Evolutionary conservation across 2,888 invertebrate genomes (phyloP), one percentile per base, ranked within the genome.

Genomic region (Temnothorax rugatulus): DNA sequence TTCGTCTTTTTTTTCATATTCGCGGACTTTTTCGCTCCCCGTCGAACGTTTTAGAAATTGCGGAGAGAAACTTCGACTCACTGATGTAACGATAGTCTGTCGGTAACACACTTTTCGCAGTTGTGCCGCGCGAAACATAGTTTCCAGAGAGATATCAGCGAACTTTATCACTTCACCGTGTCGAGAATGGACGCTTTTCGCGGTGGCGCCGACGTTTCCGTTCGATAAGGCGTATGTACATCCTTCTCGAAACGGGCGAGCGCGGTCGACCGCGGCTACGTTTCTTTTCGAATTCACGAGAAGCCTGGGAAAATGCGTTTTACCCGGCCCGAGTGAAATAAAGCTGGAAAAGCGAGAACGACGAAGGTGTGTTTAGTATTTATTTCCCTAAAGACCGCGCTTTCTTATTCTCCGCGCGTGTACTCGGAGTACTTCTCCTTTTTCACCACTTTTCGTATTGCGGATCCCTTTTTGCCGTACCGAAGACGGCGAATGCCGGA

Each of bases 311-410:
- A 54, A 82, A 52, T 50, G 57, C 34, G 47, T 68, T 77, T 69
- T 57, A 66, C 50, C 29, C 54, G 71, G 57, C 29, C 71, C 4
- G 84, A 73, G 63, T 83, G 85, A 77, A 86, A 77, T 71, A 66
- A 68, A 57, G 44, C 81, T 41, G 57, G n/a, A 44, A 52, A 54
- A 74, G 59, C 50, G 52, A 74, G 54, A 74, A 88, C 66, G 68
- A 82, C 74, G 71, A 66, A 82, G 83, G 63, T 68, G 71, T 52
- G 88, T 89, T 89, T 83, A 89, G 88, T 89, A 89, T 89, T 89
- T 89, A 89, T 90, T 89, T 89, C 88, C 90, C 90, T 21, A 85
- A 88, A 90, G 90, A 68, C 77, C 66, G 38, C 57, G 68, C 69
- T 66, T 57, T 83, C 71, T 68, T 44, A 57, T 57, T 61, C 81